A percentile compares a stretch with the other conserved stretches of the same genome.
These are phyloP conservation scores for Drosophila anomalata DNA, from an alignment of 2,888 invertebrate species.

Conservation along the genomic window DNA sequence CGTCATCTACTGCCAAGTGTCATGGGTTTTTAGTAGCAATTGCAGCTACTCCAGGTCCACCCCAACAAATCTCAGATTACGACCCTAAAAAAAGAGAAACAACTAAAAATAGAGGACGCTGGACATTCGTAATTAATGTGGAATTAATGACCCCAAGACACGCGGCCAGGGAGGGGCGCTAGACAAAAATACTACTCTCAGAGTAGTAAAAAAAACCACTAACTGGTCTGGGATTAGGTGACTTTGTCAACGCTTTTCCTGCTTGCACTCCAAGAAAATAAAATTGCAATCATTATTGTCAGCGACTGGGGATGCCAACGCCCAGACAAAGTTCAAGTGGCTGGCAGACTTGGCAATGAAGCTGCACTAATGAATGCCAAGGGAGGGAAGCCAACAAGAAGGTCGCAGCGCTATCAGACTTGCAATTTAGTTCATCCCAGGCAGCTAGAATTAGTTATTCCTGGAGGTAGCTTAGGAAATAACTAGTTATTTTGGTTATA, in stretches of 20 bases:
- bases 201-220: background rate
- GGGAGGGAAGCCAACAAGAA: conserved; percentile 11
- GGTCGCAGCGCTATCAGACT: conserved; percentile 27
- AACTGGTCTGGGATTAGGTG: conserved; percentile 34
- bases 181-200: background rate
- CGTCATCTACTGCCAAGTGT: conserved; percentile 49
- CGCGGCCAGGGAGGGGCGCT: conserved; percentile 32
- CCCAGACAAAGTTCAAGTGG: conserved; percentile 72
- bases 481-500: conserved; percentile 3
- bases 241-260: conserved; percentile 56
- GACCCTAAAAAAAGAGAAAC: conserved; percentile 11
- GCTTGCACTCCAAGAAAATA: conserved; percentile 37
- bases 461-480: conserved; percentile 36
- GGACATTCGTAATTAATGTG: conserved; percentile 68
- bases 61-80: conserved; percentile 68
- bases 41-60: conserved; percentile 32
- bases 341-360: conserved; percentile 64
- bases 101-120: conserved; percentile 44
- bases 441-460: conserved; percentile 25
- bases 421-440: conserved; percentile 24
- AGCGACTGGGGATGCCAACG: conserved; percentile 44
- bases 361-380: conserved; percentile 66
- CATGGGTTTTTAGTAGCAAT: conserved; percentile 23
- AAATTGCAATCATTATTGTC: conserved; percentile 60
- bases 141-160: conserved; percentile 66